Evolutionary conservation across 2,797 vertebrate species (phyloP).

Genomic region (Enteromius treurensis): DNA sequence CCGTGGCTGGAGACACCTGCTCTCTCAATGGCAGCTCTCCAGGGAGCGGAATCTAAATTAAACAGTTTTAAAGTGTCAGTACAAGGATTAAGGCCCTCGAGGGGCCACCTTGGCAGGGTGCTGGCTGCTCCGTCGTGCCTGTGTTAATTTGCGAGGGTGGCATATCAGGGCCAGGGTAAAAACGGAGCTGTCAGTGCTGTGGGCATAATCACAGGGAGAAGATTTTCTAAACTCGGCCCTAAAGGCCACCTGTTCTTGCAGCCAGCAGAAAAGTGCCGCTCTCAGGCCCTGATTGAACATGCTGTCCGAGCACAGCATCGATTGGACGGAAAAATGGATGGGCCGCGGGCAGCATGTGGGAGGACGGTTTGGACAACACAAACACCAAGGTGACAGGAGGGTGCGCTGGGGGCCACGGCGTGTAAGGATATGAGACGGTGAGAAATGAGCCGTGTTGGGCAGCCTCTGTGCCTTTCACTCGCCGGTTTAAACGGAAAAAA

Average conservation of each 20-base stretch:
- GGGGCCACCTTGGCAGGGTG: slow-evolving; percentile 40
- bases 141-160: slow-evolving; percentile 58
- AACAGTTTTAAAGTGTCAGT: slow-evolving; percentile 77
- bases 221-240: slow-evolving; percentile 60
- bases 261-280: slow-evolving; percentile 37
- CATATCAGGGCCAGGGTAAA: slow-evolving; percentile 55
- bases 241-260: slow-evolving; percentile 56
- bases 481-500: background rate
- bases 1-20: slow-evolving; percentile 79
- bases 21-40: slow-evolving; percentile 62
- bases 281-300: slow-evolving; percentile 60
- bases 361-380: slow-evolving; percentile 60
- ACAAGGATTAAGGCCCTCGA: slow-evolving; percentile 54
- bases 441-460: slow-evolving; percentile 39
- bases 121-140: slow-evolving; percentile 43
- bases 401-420: slow-evolving; percentile 24
- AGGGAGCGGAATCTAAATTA: slow-evolving; percentile 71
- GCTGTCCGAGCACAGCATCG: slow-evolving; percentile 56
- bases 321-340: slow-evolving; percentile 56
- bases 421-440: slow-evolving; percentile 52
- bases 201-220: slow-evolving; percentile 49
- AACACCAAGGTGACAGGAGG: slow-evolving; percentile 55
- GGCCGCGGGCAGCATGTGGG: slow-evolving; percentile 34
- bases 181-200: slow-evolving; percentile 54
- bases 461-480: background rate